Evolutionary conservation across 2,113 vertebrate genomes (phyloP).

Genomic region (Heliornis fulica): DNA sequence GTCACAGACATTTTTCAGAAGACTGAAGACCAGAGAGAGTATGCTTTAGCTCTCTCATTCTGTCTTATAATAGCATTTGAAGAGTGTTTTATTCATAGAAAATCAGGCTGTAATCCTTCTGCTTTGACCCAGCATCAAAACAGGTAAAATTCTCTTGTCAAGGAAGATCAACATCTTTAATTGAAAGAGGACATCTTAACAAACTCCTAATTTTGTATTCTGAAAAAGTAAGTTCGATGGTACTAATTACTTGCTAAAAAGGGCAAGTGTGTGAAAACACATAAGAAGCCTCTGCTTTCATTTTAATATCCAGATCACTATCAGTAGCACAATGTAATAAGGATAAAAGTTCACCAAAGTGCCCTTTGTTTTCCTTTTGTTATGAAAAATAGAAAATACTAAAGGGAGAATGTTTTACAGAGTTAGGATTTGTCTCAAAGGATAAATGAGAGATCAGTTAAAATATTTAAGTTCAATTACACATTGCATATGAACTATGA

Average conservation of each 20-base stretch:
- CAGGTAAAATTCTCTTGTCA: slow-evolving; percentile 2
- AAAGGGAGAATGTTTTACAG: background rate
- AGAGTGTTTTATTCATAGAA: background rate
- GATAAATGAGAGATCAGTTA: slow-evolving; percentile 38
- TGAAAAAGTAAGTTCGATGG: background rate
- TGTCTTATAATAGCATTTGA: background rate
- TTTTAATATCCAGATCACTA: slow-evolving; percentile 53
- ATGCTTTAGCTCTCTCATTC: background rate
- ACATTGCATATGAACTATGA: background rate
- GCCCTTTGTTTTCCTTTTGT: slow-evolving; percentile 35
- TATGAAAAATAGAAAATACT: slow-evolving; percentile 40
- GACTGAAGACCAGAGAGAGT: background rate
- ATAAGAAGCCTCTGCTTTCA: background rate
- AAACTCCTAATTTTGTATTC: background rate
- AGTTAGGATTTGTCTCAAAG: slow-evolving; percentile 30
- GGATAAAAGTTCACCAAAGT: slow-evolving; percentile 36
- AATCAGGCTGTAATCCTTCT: background rate
- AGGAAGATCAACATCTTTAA: slow-evolving; percentile 13
- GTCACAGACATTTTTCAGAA: background rate
- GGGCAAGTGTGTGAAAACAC: background rate
- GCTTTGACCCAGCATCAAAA: slow-evolving; percentile 16
- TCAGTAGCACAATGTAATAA: background rate
- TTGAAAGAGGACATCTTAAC: background rate
- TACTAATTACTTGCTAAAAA: slow-evolving; percentile 43
- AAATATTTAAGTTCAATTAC: slow-evolving; percentile 52